Base-by-base conservation (phyloP, 2,113 vertebrate species). In the Telmatochromis bifrenatus region DNA sequence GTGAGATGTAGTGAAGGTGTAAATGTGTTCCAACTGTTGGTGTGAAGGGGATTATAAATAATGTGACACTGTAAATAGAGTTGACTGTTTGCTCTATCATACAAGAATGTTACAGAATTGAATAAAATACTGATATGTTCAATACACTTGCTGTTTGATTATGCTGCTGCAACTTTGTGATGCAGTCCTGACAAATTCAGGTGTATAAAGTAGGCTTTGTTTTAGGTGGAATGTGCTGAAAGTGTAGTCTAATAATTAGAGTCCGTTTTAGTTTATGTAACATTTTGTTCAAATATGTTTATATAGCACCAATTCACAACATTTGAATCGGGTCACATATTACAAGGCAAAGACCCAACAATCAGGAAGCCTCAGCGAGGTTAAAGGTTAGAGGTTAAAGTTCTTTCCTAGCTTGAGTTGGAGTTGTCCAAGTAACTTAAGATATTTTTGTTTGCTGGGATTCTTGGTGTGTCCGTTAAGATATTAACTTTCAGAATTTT, bases 21-120 rank as follows among this genome's bases (percentile, higher is more conserved):
- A 31, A 77, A 82, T n/a, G 13, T 89, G 9, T 87, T 28, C 37
- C 5, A 9, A 56, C 0, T 9, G 3, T 80, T 42, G 26, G 39
- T 83, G n/a, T 4, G 3, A 51, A 53, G 45, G 37, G n/a, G 37
- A 47, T 77, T 56, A 31, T 77, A 77, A 77, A 68, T 58, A 73
- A 55, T 73, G 85, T 86, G 81, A 77, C 89, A 91, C 51, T 89
- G 91, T 93, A 91, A 81, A 92, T 91, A 9, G 23, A 49, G 75
- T 86, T 87, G 77, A 60, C 51, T 85, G 88, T 87, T 86, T 92
- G 11, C 23, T 81, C 51, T 23, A 39, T 79, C 31, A 21, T 56
- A 53, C 17, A 82, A 54, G 12, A 19, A 33, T 91, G 35, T 82
- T 39, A 54, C 31, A 28, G 5, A 86, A 73, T 55, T 73, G 13